Conservation (phyloP, 2,888 invertebrate species). For the Caradrina clavipalpis region DNA sequence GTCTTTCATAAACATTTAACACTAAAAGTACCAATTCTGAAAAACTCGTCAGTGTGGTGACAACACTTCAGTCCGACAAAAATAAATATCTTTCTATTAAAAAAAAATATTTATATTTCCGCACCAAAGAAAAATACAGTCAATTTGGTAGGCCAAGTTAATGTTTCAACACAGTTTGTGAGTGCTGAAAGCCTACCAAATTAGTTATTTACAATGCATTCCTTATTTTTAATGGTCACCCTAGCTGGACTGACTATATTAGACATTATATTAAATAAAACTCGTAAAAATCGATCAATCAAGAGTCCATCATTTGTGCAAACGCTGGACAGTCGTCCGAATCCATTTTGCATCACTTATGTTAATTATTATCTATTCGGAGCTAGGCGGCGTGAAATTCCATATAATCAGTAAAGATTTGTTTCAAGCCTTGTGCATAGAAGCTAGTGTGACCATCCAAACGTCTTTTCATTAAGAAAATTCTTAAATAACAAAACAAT, state of each 20-base stretch:
- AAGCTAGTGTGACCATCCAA: conserved; percentile 77
- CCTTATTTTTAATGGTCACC: conserved; percentile 79
- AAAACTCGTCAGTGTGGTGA: conserved; percentile 71
- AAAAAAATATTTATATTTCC: conserved; percentile 49
- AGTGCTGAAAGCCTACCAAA: conserved; percentile 86
- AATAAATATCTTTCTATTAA: conserved; percentile 49
- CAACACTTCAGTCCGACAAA: conserved; percentile 67
- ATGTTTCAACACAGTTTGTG: conserved; percentile 79
- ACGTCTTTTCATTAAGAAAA: conserved; percentile 69
- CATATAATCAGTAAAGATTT: conserved; percentile 67
- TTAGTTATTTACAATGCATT: conserved; percentile 89
- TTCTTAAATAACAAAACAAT: conserved; percentile 85
- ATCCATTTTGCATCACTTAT: background rate
- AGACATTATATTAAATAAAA: conserved; percentile 9
- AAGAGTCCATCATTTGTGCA: conserved; percentile 13
- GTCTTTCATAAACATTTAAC: conserved; percentile 56
- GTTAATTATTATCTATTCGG: background rate
- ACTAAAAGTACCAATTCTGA: conserved; percentile 61
- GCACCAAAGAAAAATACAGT: conserved; percentile 68
- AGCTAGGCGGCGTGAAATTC: conserved; percentile 21
- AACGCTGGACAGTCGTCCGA: conserved; percentile 7
- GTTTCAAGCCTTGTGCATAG: conserved; percentile 74
- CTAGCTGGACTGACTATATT: conserved; percentile 72
- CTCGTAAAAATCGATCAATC: background rate
- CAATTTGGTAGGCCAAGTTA: conserved; percentile 83